phyloP scores from a whole-genome alignment of 2,797 vertebrate species.

The Glyptemys insculpta region DNA sequence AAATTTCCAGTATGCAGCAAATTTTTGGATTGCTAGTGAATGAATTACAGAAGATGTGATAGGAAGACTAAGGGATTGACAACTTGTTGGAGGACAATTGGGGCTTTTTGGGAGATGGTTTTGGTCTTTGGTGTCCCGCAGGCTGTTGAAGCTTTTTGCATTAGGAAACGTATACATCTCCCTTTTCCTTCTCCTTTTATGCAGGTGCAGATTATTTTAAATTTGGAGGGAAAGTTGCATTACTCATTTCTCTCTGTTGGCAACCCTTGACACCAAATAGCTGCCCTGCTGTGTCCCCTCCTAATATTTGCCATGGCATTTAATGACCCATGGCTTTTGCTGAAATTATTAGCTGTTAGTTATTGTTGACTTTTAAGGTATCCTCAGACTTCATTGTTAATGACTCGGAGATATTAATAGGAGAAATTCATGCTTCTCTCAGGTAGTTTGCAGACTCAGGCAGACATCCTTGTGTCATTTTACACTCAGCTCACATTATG shows the following conservation, averaged over 20 bases:
- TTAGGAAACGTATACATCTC: background rate
- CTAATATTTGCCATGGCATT: constrained; percentile 45
- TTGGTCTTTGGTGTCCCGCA: background rate
- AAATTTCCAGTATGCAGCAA: background rate
- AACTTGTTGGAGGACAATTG: background rate
- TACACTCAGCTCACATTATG: background rate
- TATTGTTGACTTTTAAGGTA: constrained; percentile 42
- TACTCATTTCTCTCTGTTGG: constrained; percentile 34
- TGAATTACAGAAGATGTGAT: background rate
- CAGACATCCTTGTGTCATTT: background rate
- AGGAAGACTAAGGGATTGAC: background rate
- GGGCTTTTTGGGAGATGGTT: background rate
- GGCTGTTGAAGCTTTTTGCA: background rate
- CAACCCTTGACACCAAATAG: constrained; percentile 48
- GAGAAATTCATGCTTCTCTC: background rate
- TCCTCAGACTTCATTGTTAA: constrained; percentile 5
- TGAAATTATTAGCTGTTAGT: constrained; percentile 53
- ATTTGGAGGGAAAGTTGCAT: constrained; percentile 28
- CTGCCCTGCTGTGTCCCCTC: constrained; percentile 57
- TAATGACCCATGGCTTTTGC: constrained; percentile 57
- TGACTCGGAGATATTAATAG: background rate
- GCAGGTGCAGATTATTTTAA: background rate
- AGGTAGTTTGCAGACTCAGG: background rate
- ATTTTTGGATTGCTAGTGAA: background rate
- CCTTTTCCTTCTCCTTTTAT: constrained; percentile 24